Percentiles rank a stretch among this genome's conserved stretches.
These are phyloP conservation scores for Trachythela sp. DNA, from an alignment of 64 coral and sea anemone species.

Conservation along the genomic window DNA sequence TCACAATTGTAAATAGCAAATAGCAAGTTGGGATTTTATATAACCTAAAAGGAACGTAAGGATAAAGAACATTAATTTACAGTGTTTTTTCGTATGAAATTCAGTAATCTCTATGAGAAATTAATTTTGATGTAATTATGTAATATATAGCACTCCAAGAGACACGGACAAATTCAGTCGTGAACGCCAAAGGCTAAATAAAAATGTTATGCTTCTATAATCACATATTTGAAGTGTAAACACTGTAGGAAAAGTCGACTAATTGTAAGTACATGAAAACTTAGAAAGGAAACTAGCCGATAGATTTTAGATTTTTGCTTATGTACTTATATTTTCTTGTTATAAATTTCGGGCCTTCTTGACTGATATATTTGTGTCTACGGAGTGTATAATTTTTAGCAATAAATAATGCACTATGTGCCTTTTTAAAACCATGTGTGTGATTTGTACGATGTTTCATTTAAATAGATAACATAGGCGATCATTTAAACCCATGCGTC, in stretches of 20 bases:
- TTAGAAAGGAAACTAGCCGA: too few species aligned
- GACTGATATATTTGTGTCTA: neutral
- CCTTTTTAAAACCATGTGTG: neutral
- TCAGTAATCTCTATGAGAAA: conserved; percentile 24
- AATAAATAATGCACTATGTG: conserved; percentile 21
- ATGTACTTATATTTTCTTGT: too few species aligned
- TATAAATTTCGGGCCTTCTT: neutral
- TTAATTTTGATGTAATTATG: neutral
- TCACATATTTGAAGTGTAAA: too few species aligned
- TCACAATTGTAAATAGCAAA: neutral
- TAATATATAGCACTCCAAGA: neutral
- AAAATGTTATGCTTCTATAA: too few species aligned
- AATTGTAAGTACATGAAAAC: too few species aligned
- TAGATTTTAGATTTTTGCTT: too few species aligned
- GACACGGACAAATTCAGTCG: neutral
- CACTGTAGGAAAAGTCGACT: too few species aligned
- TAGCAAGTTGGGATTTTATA: neutral
- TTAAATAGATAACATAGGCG: neutral
- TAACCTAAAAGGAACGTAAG: neutral
- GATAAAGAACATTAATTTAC: neutral
- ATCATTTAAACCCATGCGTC: too few species aligned
- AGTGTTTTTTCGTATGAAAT: conserved; percentile 16
- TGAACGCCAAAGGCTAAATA: neutral
- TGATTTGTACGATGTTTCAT: neutral
- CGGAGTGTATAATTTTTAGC: neutral